Evolutionary conservation across 2,797 vertebrate genomes (phyloP).

Genomic region (Peromyscus nudipes): DNA sequence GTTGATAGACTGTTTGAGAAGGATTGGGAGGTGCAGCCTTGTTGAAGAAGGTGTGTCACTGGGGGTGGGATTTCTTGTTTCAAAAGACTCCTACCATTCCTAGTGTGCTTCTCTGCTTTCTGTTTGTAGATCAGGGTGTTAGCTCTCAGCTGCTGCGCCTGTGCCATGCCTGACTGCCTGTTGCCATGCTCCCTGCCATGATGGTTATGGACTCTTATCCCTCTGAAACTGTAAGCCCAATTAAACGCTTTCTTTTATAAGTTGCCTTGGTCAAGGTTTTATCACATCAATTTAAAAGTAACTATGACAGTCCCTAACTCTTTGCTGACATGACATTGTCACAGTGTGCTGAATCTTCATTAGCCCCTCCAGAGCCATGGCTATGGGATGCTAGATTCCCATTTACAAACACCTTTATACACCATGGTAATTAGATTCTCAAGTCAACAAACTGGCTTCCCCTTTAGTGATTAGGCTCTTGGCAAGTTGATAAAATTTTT

Average conservation of each 20-base stretch:
- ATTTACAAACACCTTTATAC: not conserved
- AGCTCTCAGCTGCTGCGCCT: not conserved
- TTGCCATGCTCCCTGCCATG: not conserved
- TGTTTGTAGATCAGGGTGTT: not conserved
- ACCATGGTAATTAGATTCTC: not conserved
- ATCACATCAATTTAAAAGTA: not conserved
- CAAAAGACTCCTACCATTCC: not conserved
- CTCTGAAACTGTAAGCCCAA: not conserved
- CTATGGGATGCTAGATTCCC: accelerated
- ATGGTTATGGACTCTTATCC: not conserved
- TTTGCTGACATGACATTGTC: not conserved
- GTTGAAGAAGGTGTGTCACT: not conserved
- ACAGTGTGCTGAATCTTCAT: accelerated
- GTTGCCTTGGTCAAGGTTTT: not conserved
- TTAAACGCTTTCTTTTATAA: not conserved
- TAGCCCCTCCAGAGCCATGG: not conserved
- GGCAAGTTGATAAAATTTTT: not conserved
- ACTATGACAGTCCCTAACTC: not conserved
- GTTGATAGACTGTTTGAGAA: not conserved
- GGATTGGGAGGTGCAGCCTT: not conserved
- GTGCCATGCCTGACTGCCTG: not conserved
- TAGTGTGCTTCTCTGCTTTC: not conserved
- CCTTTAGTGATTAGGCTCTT: not conserved
- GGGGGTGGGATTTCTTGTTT: not conserved
- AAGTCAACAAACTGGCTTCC: not conserved